Percentiles rank a stretch among this genome's conserved stretches.
Evolutionary conservation across 2,113 vertebrate genomes (phyloP).

Genomic region (Isichthys henryi): DNA sequence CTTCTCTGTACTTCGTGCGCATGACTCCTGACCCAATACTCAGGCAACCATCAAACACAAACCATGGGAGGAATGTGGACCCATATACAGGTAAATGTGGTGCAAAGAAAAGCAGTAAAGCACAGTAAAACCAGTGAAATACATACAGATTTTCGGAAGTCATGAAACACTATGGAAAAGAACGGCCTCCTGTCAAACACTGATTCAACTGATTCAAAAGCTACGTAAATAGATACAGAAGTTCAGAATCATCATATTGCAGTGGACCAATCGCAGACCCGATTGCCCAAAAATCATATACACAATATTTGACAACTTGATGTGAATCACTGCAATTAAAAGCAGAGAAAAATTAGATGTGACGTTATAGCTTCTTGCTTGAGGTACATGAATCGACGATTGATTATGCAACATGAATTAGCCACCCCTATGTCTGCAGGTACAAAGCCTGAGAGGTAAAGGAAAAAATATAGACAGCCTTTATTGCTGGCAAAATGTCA

Average conservation of each 20-base stretch:
- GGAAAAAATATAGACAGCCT: not conserved
- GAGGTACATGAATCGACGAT: not conserved
- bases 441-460: not conserved
- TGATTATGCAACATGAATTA: not conserved
- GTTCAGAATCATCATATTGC: not conserved
- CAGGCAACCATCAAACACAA: not conserved
- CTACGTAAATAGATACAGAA: not conserved
- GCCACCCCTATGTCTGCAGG: not conserved
- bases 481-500: not conserved
- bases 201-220: not conserved
- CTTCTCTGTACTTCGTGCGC: not conserved
- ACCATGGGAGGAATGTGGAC: not conserved
- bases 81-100: not conserved
- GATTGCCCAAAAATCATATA: not conserved
- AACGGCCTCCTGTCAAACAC: not conserved
- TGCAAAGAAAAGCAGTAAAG: not conserved
- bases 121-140: not conserved
- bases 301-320: not conserved
- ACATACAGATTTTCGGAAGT: not conserved
- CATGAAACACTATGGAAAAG: not conserved
- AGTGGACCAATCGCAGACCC: not conserved
- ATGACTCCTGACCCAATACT: not conserved
- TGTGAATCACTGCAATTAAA: not conserved
- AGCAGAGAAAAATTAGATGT: not conserved
- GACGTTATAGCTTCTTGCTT: not conserved